phyloP scores from a whole-genome alignment of 2,113 vertebrate species.

The Mesocricetus auratus region DNA sequence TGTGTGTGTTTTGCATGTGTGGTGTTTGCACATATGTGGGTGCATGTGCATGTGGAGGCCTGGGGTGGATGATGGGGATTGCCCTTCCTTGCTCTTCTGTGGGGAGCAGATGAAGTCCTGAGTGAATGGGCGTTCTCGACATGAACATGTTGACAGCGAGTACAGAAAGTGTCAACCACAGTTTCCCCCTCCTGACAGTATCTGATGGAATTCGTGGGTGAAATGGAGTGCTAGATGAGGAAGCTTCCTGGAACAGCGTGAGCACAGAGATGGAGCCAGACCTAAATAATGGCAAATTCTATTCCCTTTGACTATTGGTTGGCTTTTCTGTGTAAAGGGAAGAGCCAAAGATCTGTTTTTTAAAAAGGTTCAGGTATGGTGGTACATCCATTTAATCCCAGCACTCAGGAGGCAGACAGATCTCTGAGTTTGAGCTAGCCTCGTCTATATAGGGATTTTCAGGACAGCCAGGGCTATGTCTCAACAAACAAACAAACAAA shows the following conservation, averaged over 20 bases:
- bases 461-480: background rate
- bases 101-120: background rate
- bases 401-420: background rate
- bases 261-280: background rate
- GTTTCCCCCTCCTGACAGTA: background rate
- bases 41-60: too few species aligned
- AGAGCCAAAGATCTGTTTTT: background rate
- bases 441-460: background rate
- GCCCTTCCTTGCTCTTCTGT: background rate
- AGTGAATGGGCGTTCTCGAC: too few species aligned
- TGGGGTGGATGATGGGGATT: too few species aligned
- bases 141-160: too few species aligned
- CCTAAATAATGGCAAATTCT: background rate
- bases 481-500: background rate
- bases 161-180: background rate
- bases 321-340: background rate
- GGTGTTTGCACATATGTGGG: background rate
- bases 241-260: background rate
- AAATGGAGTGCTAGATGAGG: background rate
- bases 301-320: background rate
- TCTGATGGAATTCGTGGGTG: background rate
- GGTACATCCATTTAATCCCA: background rate
- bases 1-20: background rate
- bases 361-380: background rate
- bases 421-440: background rate